Conservation (phyloP, 2,888 invertebrate genomes). For the Spatulosminthurus flaviceps region DNA sequence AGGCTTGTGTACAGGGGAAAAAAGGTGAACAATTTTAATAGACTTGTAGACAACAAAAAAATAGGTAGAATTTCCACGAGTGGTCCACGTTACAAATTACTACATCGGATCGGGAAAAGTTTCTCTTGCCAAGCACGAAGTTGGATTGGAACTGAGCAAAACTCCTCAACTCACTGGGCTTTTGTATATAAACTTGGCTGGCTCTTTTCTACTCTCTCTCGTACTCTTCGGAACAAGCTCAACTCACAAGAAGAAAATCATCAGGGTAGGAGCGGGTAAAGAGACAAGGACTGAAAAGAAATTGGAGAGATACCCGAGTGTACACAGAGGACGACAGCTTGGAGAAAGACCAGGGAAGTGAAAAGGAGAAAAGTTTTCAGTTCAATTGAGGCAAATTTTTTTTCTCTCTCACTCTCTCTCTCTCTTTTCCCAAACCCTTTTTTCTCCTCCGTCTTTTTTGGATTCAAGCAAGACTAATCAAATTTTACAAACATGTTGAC, state of each 20-base stretch:
- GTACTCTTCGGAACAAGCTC: background rate
- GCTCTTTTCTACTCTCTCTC: background rate
- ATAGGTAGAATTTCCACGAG: background rate
- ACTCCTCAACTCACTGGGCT: constrained; percentile 31
- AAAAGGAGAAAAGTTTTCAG: constrained; percentile 11
- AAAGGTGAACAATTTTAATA: background rate
- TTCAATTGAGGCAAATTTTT: constrained; percentile 24
- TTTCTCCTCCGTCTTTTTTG: background rate
- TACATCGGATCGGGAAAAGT: background rate
- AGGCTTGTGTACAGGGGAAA: background rate
- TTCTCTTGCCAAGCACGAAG: constrained; percentile 10
- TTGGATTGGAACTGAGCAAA: constrained; percentile 37
- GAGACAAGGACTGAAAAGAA: background rate
- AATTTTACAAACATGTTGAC: constrained; percentile 70
- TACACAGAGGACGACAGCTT: background rate
- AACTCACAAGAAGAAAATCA: constrained; percentile 13
- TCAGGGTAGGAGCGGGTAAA: background rate
- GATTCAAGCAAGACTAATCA: constrained; percentile 32
- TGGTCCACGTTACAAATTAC: background rate
- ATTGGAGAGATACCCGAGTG: background rate
- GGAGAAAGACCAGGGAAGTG: background rate
- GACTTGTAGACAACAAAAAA: background rate
- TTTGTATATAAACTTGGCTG: background rate
- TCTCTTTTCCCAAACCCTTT: too few species aligned
- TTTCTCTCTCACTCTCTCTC: too few species aligned